A percentile compares a stretch with the other conserved stretches of the same genome.
Evolutionary conservation across 1,140 invertebrate genomes (phyloP).

Genomic region (Drosophila azteca): DNA sequence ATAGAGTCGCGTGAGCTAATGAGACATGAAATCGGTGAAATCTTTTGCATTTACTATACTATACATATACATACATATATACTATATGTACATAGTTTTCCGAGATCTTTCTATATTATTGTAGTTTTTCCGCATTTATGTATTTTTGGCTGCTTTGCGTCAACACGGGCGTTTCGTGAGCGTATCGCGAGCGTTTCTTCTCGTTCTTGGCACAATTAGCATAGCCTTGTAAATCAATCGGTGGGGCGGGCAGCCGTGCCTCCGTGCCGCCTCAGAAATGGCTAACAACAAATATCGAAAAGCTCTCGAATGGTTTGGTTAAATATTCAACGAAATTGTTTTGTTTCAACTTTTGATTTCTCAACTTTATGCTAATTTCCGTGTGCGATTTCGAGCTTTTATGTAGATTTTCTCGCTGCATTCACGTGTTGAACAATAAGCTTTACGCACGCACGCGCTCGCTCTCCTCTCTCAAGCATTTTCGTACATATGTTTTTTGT

Average conservation of each 20-base stretch:
- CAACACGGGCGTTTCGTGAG: slow-evolving; percentile 36
- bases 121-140: slow-evolving; percentile 58
- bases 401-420: background rate
- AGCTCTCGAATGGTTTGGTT: background rate
- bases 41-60: slow-evolving; percentile 18
- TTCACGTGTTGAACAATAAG: slow-evolving; percentile 49
- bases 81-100: slow-evolving; percentile 24
- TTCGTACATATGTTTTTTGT: slow-evolving; percentile 69
- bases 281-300: slow-evolving; percentile 1
- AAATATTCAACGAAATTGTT: slow-evolving; percentile 1
- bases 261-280: background rate
- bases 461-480: slow-evolving; percentile 14
- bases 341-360: slow-evolving; percentile 21
- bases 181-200: slow-evolving; percentile 31
- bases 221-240: slow-evolving; percentile 51
- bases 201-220: slow-evolving; percentile 73
- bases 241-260: background rate
- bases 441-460: slow-evolving; percentile 35
- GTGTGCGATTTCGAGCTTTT: slow-evolving; percentile 12
- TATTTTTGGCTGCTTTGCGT: slow-evolving; percentile 58
- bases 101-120: background rate
- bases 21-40: slow-evolving; percentile 16
- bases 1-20: slow-evolving; percentile 41
- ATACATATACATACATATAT: background rate
- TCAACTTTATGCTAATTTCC: slow-evolving; percentile 35